Evolutionary conservation across 1,140 invertebrate species (phyloP).

Genomic region (Mactra quadrangularis): DNA sequence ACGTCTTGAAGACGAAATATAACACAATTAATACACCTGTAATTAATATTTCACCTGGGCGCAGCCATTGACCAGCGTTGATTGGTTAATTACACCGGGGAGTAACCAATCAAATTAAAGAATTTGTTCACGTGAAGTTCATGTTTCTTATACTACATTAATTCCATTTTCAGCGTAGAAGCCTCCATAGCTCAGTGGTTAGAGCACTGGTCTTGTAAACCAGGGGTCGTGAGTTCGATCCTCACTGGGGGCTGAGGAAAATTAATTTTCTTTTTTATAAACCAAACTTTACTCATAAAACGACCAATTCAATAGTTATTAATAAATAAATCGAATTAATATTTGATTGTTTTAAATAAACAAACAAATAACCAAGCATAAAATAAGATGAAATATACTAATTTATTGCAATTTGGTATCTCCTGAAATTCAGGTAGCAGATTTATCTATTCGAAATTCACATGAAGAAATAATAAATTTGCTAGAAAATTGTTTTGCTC

Average conservation of each 20-base stretch:
- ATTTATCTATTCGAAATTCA: too few species aligned
- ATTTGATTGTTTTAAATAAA: too few species aligned
- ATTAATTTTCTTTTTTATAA: background rate
- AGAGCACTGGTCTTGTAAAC: constrained; percentile 98
- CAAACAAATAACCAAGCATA: too few species aligned
- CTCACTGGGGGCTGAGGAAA: constrained; percentile 67
- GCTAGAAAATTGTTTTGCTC: too few species aligned
- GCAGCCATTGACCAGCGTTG: constrained; percentile 29
- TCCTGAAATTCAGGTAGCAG: too few species aligned
- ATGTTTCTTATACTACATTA: background rate
- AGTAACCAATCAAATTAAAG: too few species aligned
- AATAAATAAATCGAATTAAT: too few species aligned
- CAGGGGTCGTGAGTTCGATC: constrained; percentile 83
- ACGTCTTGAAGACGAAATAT: background rate
- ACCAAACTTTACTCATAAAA: background rate
- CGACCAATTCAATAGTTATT: too few species aligned
- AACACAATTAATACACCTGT: constrained; percentile 11
- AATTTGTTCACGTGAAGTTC: too few species aligned
- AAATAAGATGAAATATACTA: too few species aligned
- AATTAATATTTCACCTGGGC: constrained; percentile 49
- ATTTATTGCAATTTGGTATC: too few species aligned
- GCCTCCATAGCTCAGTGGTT: constrained; percentile 90
- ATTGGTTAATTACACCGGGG: background rate
- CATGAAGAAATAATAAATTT: too few species aligned
- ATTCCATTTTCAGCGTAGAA: background rate